These are phyloP conservation scores for Balaeniceps rex DNA, from an alignment of 2,113 vertebrate species.

Conservation along the genomic window DNA sequence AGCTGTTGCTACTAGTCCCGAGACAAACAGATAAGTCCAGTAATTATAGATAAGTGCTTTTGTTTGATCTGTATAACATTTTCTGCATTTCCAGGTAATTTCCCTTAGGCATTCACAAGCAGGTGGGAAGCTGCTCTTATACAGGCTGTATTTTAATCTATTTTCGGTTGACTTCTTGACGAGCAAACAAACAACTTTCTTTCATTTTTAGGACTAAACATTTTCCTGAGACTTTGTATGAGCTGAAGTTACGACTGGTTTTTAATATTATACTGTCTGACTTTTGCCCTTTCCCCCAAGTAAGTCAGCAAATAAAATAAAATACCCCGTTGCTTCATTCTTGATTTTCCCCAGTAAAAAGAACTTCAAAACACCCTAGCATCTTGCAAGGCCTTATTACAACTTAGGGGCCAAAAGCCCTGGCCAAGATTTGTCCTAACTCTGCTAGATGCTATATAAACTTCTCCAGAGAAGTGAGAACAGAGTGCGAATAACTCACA, in stretches of 20 bases:
- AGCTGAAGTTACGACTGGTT: background rate
- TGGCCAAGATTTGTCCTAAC: background rate
- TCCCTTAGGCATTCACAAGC: slow-evolving; percentile 5
- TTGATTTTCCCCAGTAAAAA: background rate
- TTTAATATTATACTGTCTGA: background rate
- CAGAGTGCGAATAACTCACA: background rate
- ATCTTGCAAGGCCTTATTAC: background rate
- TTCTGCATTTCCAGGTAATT: slow-evolving; percentile 46
- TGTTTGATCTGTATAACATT: slow-evolving; percentile 54
- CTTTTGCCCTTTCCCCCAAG: background rate
- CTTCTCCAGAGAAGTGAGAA: background rate
- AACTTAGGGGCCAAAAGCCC: background rate
- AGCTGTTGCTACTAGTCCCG: background rate
- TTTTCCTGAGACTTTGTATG: background rate
- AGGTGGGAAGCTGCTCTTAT: background rate
- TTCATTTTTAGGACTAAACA: background rate
- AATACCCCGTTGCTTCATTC: background rate
- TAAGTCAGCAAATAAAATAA: background rate
- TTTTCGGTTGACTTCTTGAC: background rate
- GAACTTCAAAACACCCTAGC: background rate
- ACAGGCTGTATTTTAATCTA: slow-evolving; percentile 30
- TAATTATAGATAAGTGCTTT: slow-evolving; percentile 63
- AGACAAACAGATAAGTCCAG: slow-evolving; percentile 55
- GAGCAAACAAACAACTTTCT: slow-evolving; percentile 4
- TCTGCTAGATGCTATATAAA: background rate